A percentile compares a stretch with the other conserved stretches of the same genome.
Conservation (phyloP, 2,113 vertebrate genomes). For the Okapia johnstoni region DNA sequence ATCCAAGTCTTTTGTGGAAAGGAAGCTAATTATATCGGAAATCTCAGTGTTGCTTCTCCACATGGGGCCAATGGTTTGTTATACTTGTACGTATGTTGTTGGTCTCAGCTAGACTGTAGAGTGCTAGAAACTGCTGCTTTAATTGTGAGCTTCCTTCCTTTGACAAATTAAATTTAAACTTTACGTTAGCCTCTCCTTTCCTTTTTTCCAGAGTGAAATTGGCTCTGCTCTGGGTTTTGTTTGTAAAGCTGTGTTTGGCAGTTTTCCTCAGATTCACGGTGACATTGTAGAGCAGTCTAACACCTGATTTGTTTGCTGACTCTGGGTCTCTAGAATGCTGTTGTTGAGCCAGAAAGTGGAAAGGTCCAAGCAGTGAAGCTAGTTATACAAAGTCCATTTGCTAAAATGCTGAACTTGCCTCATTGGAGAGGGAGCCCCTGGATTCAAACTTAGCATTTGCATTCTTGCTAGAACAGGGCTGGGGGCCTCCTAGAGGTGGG, state of each 20-base stretch:
- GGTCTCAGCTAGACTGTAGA: background rate
- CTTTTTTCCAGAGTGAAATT: constrained; percentile 33
- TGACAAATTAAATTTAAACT: background rate
- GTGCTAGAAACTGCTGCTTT: constrained; percentile 23
- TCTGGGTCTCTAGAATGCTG: background rate
- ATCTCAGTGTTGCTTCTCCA: background rate
- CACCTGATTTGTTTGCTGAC: background rate
- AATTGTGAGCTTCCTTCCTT: constrained; percentile 53
- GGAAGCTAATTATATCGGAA: constrained; percentile 28
- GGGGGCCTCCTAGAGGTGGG: background rate
- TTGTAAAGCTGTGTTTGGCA: constrained; percentile 15
- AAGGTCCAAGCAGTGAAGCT: background rate
- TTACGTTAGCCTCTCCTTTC: background rate
- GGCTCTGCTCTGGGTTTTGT: background rate
- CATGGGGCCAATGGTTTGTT: background rate
- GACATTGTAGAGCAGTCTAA: background rate
- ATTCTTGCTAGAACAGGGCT: background rate
- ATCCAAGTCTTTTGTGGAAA: background rate
- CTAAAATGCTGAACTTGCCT: background rate
- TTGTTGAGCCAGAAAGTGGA: background rate
- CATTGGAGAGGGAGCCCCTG: background rate
- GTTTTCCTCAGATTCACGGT: background rate
- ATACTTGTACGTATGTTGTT: background rate
- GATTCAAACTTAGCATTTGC: background rate
- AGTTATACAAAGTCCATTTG: background rate